Conservation (phyloP, 2,888 invertebrate genomes). For the Epinotia brunnichana region DNA sequence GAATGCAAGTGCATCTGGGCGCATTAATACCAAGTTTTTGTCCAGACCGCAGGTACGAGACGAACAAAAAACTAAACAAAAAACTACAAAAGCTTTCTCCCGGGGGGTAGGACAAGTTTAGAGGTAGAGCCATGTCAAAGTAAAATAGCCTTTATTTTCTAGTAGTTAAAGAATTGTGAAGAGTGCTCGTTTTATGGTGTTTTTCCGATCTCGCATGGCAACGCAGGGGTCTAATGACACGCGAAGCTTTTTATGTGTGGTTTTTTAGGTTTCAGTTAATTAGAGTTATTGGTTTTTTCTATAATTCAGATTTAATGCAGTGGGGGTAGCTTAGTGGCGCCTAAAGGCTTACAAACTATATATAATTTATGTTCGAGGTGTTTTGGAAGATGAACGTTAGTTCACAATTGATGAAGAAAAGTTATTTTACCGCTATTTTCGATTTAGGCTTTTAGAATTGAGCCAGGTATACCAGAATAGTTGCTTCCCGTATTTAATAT, state of each 20-base stretch:
- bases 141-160: not conserved
- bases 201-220: slow-evolving; percentile 35
- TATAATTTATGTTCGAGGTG: not conserved
- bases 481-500: no score
- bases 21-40: slow-evolving; percentile 43
- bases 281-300: slow-evolving; percentile 41
- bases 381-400: not conserved
- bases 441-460: not conserved
- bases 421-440: not conserved
- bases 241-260: slow-evolving; percentile 42
- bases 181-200: slow-evolving; percentile 5
- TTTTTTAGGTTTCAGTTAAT: slow-evolving; percentile 41
- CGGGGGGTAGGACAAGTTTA: slow-evolving; percentile 43
- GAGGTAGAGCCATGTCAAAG: no score
- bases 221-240: slow-evolving; percentile 46
- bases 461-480: no score
- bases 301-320: slow-evolving; percentile 39
- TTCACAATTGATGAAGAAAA: not conserved
- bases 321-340: slow-evolving; percentile 29
- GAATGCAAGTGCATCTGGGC: slow-evolving; percentile 41
- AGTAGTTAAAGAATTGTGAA: not conserved
- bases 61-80: slow-evolving; percentile 40
- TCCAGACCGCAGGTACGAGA: slow-evolving; percentile 44
- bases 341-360: not conserved
- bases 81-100: slow-evolving; percentile 45